A percentile compares a stretch with the other conserved stretches of the same genome.
Conservation (phyloP, 2,888 invertebrate species). For the Agrotis segetum region DNA sequence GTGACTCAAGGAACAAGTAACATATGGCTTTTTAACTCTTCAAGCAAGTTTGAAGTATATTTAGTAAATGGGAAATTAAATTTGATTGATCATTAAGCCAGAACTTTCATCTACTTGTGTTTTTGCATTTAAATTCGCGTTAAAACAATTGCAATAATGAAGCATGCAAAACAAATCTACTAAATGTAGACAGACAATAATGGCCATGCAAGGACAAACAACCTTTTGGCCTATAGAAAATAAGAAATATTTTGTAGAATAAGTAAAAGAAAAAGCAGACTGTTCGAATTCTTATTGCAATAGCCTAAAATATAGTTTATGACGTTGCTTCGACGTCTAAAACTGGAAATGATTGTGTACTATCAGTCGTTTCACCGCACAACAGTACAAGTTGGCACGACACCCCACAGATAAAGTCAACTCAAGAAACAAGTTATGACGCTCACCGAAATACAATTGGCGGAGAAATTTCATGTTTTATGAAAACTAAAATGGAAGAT, state of each 20-base stretch:
- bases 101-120: no score
- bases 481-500: slow-evolving; percentile 18
- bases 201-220: slow-evolving; percentile 32
- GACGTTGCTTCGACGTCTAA: slow-evolving; percentile 5
- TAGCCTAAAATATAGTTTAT: slow-evolving; percentile 23
- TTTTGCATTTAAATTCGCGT: background rate
- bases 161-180: slow-evolving; percentile 23
- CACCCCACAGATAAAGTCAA: slow-evolving; percentile 49
- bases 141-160: slow-evolving; percentile 8
- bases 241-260: slow-evolving; percentile 12
- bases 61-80: no score
- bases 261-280: background rate
- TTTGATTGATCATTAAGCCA: background rate
- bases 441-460: slow-evolving; percentile 30
- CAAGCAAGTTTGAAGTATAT: background rate
- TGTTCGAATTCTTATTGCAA: slow-evolving; percentile 1
- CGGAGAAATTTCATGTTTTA: slow-evolving; percentile 26
- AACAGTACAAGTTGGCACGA: slow-evolving; percentile 41
- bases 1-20: slow-evolving; percentile 61
- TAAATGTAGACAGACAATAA: slow-evolving; percentile 28
- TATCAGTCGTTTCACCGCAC: slow-evolving; percentile 40
- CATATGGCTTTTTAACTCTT: background rate
- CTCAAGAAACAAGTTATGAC: slow-evolving; percentile 52
- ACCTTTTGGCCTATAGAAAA: slow-evolving; percentile 14
- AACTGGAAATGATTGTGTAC: slow-evolving; percentile 28